Base-by-base conservation (phyloP, 2,888 invertebrate species). In the Yponomeuta cagnagella region DNA sequence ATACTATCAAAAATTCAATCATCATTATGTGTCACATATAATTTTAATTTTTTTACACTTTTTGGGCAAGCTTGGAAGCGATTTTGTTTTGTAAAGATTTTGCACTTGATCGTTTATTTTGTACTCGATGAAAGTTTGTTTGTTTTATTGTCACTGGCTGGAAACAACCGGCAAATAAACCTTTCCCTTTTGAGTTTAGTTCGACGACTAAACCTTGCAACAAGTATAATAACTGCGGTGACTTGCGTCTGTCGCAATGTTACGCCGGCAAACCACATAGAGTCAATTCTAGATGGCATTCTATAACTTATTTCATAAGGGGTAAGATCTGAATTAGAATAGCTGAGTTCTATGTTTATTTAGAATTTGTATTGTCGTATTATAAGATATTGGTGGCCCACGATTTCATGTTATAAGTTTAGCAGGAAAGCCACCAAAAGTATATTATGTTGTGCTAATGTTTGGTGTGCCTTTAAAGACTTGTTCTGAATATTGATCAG, bases 161-260 rank as follows among this genome's bases (percentile, higher is more conserved):
- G 52, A 12, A 58, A 58, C 15, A 58, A 58, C 52, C 52, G 52
- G 52, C 52, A 58, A 58, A 58, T 58, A 58, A 58, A 85, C 86
- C 86, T 87, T 85, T 87, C 85, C 86, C 84, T 87, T 85, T 83
- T 86, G 88, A 83, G 85, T 85, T 83, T 84, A 78, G 81, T 82
- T 82, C 82, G 77, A 81, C 84, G 85, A 90, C 90, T 90, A 89
- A 89, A 79, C 85, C 78, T 82, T 82, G 83, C 82, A 84, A 86
- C 86, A 80, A 86, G 82, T 82, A 86, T 86, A 86, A 88, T 88
- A 88, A 89, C 87, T 88, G 89, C 85, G 83, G 84, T 81, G 83
- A 86, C 88, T 87, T 79, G 79, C 79, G 75, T 77, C 82, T 90
- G 89, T 90, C 83, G 91, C 87, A 90, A 90, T 80, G 77, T 58